phyloP scores from a whole-genome alignment of 2,113 vertebrate species.

The Prolemur simus region DNA sequence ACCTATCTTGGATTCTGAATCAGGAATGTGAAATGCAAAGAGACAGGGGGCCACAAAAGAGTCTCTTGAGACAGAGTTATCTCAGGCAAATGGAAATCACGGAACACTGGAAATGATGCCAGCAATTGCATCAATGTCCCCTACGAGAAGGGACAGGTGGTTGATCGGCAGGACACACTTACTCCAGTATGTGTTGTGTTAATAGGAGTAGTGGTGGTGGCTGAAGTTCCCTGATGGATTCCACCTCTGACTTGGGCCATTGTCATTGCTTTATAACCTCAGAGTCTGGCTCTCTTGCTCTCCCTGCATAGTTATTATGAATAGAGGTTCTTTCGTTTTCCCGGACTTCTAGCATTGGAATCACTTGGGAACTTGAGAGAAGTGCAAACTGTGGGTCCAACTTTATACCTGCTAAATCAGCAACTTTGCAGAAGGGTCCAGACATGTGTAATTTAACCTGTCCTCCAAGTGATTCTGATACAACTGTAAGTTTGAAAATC shows the following conservation, averaged over 20 bases:
- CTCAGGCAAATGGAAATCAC: background rate
- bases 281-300: too few relatives aligned
- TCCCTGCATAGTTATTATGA: too few relatives aligned
- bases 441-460: background rate
- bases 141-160: fast-evolving
- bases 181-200: fast-evolving
- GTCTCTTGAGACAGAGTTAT: background rate
- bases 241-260: background rate
- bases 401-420: background rate
- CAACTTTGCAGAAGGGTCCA: background rate
- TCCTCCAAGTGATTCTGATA: background rate
- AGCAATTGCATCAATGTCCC: background rate
- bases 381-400: background rate
- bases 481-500: background rate
- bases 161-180: background rate
- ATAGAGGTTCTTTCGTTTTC: background rate
- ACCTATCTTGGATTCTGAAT: background rate
- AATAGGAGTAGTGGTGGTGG: fast-evolving
- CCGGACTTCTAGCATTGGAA: background rate
- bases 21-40: too few relatives aligned
- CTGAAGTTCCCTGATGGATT: background rate
- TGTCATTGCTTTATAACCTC: too few relatives aligned
- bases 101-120: fast-evolving
- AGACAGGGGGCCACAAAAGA: fast-evolving
- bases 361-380: background rate